Conservation (phyloP, 2,113 vertebrate genomes). For the Rutilus rutilus region DNA sequence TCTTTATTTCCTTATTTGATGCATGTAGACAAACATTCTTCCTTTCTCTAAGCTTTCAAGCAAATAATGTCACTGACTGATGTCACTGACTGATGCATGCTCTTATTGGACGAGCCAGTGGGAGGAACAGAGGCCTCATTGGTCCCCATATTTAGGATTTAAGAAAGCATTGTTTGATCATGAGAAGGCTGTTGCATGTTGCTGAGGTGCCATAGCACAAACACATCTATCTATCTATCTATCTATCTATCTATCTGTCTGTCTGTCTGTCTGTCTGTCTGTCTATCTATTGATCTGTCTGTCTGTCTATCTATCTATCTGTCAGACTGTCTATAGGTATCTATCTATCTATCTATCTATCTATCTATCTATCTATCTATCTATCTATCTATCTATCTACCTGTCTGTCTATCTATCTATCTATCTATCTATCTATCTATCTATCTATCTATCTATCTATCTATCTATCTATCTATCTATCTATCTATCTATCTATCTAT, state of each 20-base stretch:
- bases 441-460: conserved; percentile 1
- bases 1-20: background rate
- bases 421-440: background rate
- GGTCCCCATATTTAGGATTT: conserved; percentile 32
- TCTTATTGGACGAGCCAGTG: conserved; percentile 61
- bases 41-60: background rate
- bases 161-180: conserved; percentile 45
- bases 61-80: background rate
- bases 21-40: background rate
- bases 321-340: too few relatives aligned
- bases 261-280: background rate
- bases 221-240: background rate
- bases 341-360: conserved; percentile 1
- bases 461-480: background rate
- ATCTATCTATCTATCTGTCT: background rate
- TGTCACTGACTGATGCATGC: conserved; percentile 36
- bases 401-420: background rate
- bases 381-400: background rate
- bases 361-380: background rate
- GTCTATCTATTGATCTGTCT: background rate
- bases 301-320: background rate
- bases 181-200: conserved; percentile 9
- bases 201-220: conserved; percentile 11
- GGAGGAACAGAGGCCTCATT: conserved; percentile 55
- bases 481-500: background rate